Percentiles rank a stretch among this genome's conserved stretches.
Conservation (phyloP, 2,797 vertebrate genomes). For the Pseudochirops corinnae region DNA sequence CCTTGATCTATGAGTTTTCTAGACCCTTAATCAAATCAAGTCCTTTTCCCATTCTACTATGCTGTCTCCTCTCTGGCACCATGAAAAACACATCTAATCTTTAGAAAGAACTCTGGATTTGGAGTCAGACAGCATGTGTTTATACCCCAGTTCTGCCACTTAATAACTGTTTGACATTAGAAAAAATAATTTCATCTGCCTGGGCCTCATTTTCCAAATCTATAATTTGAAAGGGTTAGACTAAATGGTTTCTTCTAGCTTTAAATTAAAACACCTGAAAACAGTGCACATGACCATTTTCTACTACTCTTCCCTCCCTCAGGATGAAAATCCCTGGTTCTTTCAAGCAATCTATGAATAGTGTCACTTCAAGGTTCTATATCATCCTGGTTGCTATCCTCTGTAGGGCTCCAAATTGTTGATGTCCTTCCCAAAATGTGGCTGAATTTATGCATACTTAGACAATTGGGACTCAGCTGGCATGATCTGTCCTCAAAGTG, state of each 20-base stretch:
- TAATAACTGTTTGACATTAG: neutral
- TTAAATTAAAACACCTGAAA: neutral
- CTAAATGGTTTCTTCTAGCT: neutral
- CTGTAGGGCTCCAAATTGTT: neutral
- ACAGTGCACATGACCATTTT: neutral
- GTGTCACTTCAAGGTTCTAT: neutral
- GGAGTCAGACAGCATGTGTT: neutral
- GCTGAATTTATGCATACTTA: neutral
- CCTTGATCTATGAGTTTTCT: neutral
- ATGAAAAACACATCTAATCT: neutral
- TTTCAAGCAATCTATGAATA: neutral
- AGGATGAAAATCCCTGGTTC: neutral
- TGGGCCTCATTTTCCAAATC: neutral
- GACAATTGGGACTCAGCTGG: neutral
- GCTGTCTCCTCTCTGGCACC: neutral
- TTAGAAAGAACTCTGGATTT: neutral
- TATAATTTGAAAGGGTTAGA: neutral
- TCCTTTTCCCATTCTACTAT: neutral
- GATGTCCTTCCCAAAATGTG: neutral
- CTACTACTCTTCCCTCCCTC: neutral
- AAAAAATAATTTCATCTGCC: neutral
- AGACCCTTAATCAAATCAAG: neutral
- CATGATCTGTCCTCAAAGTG: neutral
- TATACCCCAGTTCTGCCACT: neutral
- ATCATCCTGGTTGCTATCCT: neutral